Conservation (phyloP, 2,113 vertebrate species). For the Gambusia holbrooki region DNA sequence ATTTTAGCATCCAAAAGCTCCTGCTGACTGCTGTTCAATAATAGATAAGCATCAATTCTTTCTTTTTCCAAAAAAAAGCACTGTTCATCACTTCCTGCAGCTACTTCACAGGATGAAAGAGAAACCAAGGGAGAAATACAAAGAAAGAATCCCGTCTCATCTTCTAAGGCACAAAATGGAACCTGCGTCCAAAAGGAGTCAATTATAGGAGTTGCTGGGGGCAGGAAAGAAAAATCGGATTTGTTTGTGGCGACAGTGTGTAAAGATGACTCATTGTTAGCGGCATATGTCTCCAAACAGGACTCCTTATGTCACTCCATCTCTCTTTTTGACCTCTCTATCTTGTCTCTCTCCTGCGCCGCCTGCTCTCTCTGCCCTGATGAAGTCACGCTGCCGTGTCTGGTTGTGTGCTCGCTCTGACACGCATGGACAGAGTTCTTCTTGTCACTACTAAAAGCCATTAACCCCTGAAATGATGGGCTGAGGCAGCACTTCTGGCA, state of each 20-base stretch:
- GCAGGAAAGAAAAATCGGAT: slow-evolving; percentile 35
- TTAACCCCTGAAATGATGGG: slow-evolving; percentile 40
- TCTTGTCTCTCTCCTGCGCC: slow-evolving; percentile 44
- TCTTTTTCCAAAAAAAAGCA: slow-evolving; percentile 11
- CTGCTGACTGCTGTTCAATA: slow-evolving; percentile 70
- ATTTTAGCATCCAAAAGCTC: slow-evolving; percentile 64
- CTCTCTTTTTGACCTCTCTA: slow-evolving; percentile 1
- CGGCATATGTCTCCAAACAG: slow-evolving; percentile 26
- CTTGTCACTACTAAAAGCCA: slow-evolving; percentile 27
- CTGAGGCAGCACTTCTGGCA: background rate
- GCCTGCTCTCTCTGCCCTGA: slow-evolving; percentile 26
- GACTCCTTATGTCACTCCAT: slow-evolving; percentile 13
- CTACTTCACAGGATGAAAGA: slow-evolving; percentile 27
- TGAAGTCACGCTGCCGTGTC: slow-evolving; percentile 59
- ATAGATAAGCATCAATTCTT: slow-evolving; percentile 63
- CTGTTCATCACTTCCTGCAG: slow-evolving; percentile 50
- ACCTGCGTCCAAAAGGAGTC: slow-evolving; percentile 39
- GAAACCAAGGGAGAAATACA: slow-evolving; percentile 29
- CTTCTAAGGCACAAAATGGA: slow-evolving; percentile 45
- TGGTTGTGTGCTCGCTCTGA: background rate
- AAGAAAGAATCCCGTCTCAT: slow-evolving; percentile 11
- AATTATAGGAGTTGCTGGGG: slow-evolving; percentile 52
- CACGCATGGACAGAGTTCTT: slow-evolving; percentile 19
- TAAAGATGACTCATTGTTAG: slow-evolving; percentile 56
- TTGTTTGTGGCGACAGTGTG: slow-evolving; percentile 32